These are phyloP conservation scores for Henicopernis longicauda DNA, from an alignment of 2,113 vertebrate genomes.

Conservation along the genomic window DNA sequence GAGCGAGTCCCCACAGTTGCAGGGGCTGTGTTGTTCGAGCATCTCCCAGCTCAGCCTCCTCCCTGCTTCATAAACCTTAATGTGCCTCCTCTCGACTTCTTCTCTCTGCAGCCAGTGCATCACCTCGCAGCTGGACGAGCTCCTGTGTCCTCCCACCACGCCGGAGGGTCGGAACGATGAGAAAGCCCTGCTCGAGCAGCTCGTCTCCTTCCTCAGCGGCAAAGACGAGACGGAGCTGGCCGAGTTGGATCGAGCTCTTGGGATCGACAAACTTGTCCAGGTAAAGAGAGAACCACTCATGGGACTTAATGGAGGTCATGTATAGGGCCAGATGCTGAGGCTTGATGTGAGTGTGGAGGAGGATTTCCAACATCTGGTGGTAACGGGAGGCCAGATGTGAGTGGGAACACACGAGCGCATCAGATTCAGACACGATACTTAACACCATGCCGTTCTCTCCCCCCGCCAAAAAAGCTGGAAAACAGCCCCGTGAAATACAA, in stretches of 20 bases:
- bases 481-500: background rate
- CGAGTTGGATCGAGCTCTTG: conserved; percentile 89
- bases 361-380: background rate
- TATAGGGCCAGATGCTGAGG: background rate
- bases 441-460: background rate
- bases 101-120: conserved; percentile 79
- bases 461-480: background rate
- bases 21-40: background rate
- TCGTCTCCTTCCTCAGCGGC: conserved; percentile 93
- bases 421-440: background rate
- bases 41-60: background rate
- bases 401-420: background rate
- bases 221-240: conserved; percentile 94
- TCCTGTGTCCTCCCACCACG: conserved; percentile 87
- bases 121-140: conserved; percentile 87
- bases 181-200: conserved; percentile 91
- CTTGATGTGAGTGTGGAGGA: background rate
- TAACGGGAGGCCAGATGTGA: background rate
- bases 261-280: conserved; percentile 95
- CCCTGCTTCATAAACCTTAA: background rate
- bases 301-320: background rate
- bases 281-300: conserved; percentile 25
- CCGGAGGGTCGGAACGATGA: conserved; percentile 89
- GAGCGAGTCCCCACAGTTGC: background rate
- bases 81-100: background rate